phyloP scores from a whole-genome alignment of 2,797 vertebrate species.

The Bucorvus abyssinicus region DNA sequence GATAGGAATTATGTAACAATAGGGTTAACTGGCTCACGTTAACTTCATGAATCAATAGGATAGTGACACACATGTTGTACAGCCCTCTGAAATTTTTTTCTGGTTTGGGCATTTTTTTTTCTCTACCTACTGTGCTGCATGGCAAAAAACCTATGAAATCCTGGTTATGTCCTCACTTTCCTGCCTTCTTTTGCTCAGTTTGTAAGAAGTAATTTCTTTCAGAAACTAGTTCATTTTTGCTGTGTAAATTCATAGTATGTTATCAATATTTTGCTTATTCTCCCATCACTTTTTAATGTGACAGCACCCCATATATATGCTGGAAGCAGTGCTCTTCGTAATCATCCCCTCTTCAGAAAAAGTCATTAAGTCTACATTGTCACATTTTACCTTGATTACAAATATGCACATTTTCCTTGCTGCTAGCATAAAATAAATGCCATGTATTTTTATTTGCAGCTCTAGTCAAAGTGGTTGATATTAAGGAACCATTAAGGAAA shows the following conservation, averaged over 20 bases:
- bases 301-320: conserved; percentile 1
- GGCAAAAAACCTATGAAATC: neutral
- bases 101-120: neutral
- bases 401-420: conserved; percentile 58
- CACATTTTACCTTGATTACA: conserved; percentile 73
- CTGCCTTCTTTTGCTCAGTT: neutral
- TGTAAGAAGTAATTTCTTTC: neutral
- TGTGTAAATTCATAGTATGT: neutral
- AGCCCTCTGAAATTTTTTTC: neutral
- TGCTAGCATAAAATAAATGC: conserved; percentile 73
- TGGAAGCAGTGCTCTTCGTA: conserved; percentile 43
- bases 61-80: neutral
- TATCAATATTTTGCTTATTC: conserved; percentile 13
- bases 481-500: conserved; percentile 75
- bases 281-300: neutral
- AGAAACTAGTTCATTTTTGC: neutral
- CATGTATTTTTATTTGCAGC: conserved; percentile 63
- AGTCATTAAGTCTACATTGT: conserved; percentile 57
- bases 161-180: neutral
- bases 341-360: conserved; percentile 58
- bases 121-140: neutral
- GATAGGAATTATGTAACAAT: neutral
- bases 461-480: conserved; percentile 68
- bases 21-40: neutral
- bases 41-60: neutral